Evolutionary conservation across 2,888 invertebrate species (phyloP), one percentile per base, ranked within the genome.

Genomic region (Chesias legatella): DNA sequence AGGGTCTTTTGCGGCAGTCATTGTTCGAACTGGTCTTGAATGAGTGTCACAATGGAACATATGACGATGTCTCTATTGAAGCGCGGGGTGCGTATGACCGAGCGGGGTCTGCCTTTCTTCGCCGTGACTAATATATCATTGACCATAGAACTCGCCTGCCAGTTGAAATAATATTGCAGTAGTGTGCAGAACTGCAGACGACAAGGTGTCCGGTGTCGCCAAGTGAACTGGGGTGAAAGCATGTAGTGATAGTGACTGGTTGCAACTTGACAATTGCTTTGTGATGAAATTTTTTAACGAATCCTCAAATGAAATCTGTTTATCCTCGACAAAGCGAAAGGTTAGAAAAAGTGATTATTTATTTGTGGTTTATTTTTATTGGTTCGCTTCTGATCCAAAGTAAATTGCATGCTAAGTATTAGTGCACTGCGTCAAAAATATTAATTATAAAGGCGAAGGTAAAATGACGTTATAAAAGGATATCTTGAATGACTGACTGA

Each of bases 1-100:
- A 86, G 88, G 88, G 86, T 83, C 73, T 73, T 81, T 84, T 85
- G 85, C 75, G 82, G 82, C 82, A 69, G 73, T 70, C 78, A 76
- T 86, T 88, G 78, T 86, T 43, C 40, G 54, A 81, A 85, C 85
- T 74, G 77, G 86, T 83, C 68, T 42, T 67, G 68, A 74, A 76
- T 72, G 58, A 52, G 35, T 48, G 24, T 30, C 11, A 77, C 67
- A 79, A 79, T 58, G 70, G 70, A 79, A 74, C 81, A 83, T 85
- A 80, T 84, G 85, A 84, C 79, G 70, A 74, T 65, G 66, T 69
- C 69, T 77, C 66, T 73, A 82, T 85, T 83, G 75, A 81, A 65
- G 55, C 63, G 61, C 62, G 56, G 64, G 53, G 67, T 65, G 62
- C 51, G 55, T 49, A 58, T 56, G 63, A 74, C 59, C 73, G 73